Base-by-base conservation (phyloP, 2,797 vertebrate species). In the Falco cherrug region DNA sequence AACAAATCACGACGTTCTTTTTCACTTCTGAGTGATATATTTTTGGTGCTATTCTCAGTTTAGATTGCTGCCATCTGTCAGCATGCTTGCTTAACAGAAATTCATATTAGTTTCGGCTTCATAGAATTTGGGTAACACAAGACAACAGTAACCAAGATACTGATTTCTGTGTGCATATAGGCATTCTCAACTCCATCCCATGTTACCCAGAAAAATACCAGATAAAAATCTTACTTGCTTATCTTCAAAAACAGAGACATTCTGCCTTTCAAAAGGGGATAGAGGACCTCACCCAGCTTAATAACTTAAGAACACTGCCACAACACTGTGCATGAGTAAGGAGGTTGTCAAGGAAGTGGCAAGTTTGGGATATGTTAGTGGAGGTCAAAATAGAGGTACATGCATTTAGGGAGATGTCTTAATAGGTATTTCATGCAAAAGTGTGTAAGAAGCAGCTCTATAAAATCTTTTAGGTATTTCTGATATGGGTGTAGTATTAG, bases 11-110 rank as follows among this genome's bases (percentile, higher is more conserved):
- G 56, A 18, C 6, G 1, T 67, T 84, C 53, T 63, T 54, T 53
- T 74, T 90, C n/a, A 43, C 37, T 91, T 84, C 48, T 64, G 57
- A 89, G 82, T 63, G 16, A 16, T 50, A 33, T 83, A 56, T 84
- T 95, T 91, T 79, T 95, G 68, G 65, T 90, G 70, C 77, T 88
- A 21, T 76, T 93, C 83, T 88, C 87, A 82, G 79, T 91, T 96
- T 69, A 84, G 79, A 61, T 31, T 20, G 63, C 39, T 96, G 73
- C 73, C 65, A 74, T 91, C 89, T 97, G 94, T 79, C 93, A 74
- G 31, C 28, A 9, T 14, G 8, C 26, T 50, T 50, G 53, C 47
- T 50, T 65, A 73, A 50, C 74, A 84, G 45, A 75, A 84, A 82
- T 60, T 53, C 74, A 7, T 57, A 0, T 48, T 87, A 57, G 54